Percentiles rank a stretch among this genome's conserved stretches.
These are phyloP conservation scores for Planococcus citri DNA, from an alignment of 1,140 invertebrate species.

Conservation along the genomic window DNA sequence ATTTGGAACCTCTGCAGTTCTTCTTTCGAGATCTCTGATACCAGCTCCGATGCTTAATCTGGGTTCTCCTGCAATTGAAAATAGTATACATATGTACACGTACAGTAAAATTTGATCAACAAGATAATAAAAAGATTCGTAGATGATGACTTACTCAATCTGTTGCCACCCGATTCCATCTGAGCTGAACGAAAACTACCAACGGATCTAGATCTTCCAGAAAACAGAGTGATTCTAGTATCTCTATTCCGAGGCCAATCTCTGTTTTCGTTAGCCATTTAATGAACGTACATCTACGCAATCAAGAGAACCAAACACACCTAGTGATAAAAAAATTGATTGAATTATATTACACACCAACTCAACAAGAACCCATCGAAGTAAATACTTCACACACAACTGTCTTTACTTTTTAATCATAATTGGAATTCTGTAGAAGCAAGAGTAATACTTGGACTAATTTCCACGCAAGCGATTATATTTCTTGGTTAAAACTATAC, in stretches of 20 bases:
- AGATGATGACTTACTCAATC: background rate
- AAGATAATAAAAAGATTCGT: background rate
- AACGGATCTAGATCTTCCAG: background rate
- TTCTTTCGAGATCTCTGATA: conserved; percentile 29
- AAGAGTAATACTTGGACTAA: too few relatives aligned
- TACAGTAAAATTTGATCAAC: too few relatives aligned
- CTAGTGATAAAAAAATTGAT: background rate
- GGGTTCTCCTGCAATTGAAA: background rate
- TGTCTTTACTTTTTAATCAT: too few relatives aligned
- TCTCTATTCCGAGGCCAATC: background rate
- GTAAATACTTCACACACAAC: too few relatives aligned
- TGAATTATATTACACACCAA: too few relatives aligned
- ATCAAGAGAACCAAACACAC: background rate
- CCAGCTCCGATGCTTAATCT: conserved; percentile 21
- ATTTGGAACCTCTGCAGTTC: conserved; percentile 36
- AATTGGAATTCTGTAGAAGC: too few relatives aligned
- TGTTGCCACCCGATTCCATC: background rate
- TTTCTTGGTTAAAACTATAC: too few relatives aligned
- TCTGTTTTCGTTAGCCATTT: background rate
- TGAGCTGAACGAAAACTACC: background rate
- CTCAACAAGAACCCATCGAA: too few relatives aligned
- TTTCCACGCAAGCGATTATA: too few relatives aligned
- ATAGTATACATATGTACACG: too few relatives aligned
- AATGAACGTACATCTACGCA: background rate
- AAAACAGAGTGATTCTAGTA: background rate